These are phyloP conservation scores for Lepeophtheirus nordmannii DNA, from an alignment of 2,888 invertebrate species.

Conservation along the genomic window DNA sequence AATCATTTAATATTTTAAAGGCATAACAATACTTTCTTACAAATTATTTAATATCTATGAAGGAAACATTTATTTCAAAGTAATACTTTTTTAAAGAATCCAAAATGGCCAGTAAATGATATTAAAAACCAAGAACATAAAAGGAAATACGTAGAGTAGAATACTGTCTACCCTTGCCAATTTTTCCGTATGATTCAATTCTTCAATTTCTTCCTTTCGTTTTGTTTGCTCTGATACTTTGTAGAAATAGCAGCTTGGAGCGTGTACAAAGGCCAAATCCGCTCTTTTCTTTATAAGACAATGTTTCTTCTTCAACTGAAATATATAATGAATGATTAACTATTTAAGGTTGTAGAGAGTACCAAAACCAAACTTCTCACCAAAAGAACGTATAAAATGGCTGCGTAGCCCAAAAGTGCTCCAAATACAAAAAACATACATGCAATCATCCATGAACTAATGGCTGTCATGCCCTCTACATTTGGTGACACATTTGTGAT, in stretches of 20 bases:
- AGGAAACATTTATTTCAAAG: too few relatives aligned
- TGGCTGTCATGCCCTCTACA: slow-evolving; percentile 23
- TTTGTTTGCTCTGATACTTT: background rate
- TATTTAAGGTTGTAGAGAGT: background rate
- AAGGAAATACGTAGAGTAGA: slow-evolving; percentile 13
- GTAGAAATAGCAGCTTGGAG: background rate
- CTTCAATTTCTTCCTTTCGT: slow-evolving; percentile 5
- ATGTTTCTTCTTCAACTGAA: background rate
- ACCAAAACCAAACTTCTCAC: background rate
- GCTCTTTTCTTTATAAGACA: background rate
- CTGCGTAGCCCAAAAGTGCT: slow-evolving; percentile 17
- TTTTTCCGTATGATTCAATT: slow-evolving; percentile 1
- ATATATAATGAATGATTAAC: background rate
- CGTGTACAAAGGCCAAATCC: background rate
- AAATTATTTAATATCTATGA: too few relatives aligned
- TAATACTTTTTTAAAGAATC: background rate
- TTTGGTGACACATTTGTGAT: slow-evolving; percentile 20
- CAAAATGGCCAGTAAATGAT: slow-evolving; percentile 22
- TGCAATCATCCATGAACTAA: slow-evolving; percentile 23
- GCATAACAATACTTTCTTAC: too few relatives aligned
- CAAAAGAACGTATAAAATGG: slow-evolving; percentile 12
- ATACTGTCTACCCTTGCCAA: slow-evolving; percentile 9
- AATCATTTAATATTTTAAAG: too few relatives aligned
- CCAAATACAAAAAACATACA: slow-evolving; percentile 23
- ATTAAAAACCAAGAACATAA: slow-evolving; percentile 21